These are phyloP conservation scores for Apocheima hispidaria DNA, from an alignment of 2,888 invertebrate species.

Conservation along the genomic window DNA sequence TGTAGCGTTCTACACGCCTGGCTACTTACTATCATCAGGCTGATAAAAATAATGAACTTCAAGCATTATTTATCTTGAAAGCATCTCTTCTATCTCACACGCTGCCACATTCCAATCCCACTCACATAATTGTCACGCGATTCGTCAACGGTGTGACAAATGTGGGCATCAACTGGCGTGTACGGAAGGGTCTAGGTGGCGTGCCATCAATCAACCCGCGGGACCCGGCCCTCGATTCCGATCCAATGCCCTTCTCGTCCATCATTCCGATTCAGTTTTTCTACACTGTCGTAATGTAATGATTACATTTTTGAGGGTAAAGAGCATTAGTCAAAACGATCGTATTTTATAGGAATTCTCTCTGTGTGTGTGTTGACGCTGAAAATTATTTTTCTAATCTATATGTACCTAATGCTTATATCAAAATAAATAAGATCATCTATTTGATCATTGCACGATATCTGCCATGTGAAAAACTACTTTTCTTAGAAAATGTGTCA, in stretches of 20 bases:
- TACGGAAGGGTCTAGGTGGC: constrained; percentile 45
- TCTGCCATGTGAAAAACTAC: too few relatives aligned
- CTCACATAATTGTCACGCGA: constrained; percentile 51
- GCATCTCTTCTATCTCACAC: not conserved
- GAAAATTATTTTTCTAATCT: too few relatives aligned
- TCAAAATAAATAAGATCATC: too few relatives aligned
- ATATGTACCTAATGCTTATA: too few relatives aligned
- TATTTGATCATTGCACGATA: too few relatives aligned
- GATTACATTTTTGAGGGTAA: constrained; percentile 5
- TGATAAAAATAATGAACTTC: too few relatives aligned
- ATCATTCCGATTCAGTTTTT: constrained; percentile 23
- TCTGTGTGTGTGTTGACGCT: too few relatives aligned
- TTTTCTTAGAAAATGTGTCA: too few relatives aligned
- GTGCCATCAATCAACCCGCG: constrained; percentile 53
- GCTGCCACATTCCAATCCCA: constrained; percentile 24
- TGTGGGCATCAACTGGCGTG: constrained; percentile 49
- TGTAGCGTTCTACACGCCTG: too few relatives aligned
- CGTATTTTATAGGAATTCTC: not conserved
- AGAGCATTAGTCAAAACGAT: not conserved
- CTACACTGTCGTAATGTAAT: constrained; percentile 17
- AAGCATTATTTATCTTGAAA: not conserved
- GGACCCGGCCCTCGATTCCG: constrained; percentile 17
- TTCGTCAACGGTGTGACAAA: constrained; percentile 60
- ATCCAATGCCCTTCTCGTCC: constrained; percentile 17
- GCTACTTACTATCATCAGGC: too few relatives aligned